phyloP scores from a whole-genome alignment of 2,113 vertebrate species.

The Colossoma macropomum region DNA sequence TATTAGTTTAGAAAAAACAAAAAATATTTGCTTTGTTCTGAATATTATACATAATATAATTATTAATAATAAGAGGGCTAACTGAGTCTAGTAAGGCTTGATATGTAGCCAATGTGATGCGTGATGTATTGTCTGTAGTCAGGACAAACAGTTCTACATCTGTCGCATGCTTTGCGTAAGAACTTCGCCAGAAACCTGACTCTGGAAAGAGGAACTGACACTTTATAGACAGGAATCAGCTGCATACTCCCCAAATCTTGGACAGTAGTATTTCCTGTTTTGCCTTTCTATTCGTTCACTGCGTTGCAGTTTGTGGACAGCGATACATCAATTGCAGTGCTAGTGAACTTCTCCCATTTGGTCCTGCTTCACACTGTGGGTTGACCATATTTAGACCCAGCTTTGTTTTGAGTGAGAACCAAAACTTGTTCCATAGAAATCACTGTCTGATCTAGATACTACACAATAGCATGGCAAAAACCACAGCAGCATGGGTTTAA shows the following conservation, averaged over 20 bases:
- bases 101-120: neutral
- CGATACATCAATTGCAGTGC: neutral
- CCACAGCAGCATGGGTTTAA: neutral
- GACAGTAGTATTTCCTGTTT: constrained; percentile 47
- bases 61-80: neutral
- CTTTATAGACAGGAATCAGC: constrained; percentile 21
- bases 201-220: constrained; percentile 24
- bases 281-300: constrained; percentile 2
- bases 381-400: neutral
- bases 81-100: neutral
- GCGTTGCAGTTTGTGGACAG: neutral
- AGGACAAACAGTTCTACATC: neutral
- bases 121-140: neutral
- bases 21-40: neutral
- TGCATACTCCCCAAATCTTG: neutral
- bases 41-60: neutral
- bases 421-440: neutral
- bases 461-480: neutral
- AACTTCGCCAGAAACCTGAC: neutral
- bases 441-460: neutral
- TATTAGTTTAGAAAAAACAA: neutral
- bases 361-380: constrained; percentile 9
- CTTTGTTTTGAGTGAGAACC: neutral
- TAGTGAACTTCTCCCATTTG: neutral
- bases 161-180: neutral